Percentiles rank a stretch among this genome's conserved stretches.
These are phyloP conservation scores for Melitaea athalia DNA, from an alignment of 2,888 invertebrate genomes.

Conservation along the genomic window DNA sequence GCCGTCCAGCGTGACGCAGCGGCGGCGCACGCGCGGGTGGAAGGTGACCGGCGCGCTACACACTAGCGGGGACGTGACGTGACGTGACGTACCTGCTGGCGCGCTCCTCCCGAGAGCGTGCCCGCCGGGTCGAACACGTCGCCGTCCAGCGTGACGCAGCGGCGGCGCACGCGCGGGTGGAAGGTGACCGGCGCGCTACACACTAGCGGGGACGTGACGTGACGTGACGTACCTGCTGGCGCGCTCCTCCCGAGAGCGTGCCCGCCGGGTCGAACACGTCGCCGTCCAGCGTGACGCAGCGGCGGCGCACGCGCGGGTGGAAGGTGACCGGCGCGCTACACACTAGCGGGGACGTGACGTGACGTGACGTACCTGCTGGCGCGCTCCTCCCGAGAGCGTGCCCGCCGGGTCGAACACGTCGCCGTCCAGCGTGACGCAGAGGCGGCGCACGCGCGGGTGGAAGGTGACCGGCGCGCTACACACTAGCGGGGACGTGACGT, in stretches of 20 bases:
- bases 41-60: background rate
- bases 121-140: conserved; percentile 84
- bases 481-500: background rate
- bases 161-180: conserved; percentile 43
- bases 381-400: background rate
- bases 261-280: background rate
- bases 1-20: background rate
- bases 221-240: background rate
- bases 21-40: background rate
- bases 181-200: conserved; percentile 56
- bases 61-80: conserved; percentile 87
- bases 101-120: conserved; percentile 88
- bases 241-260: background rate
- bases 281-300: conserved; percentile 1
- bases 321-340: conserved; percentile 83
- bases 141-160: conserved; percentile 94
- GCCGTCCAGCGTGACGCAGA: background rate
- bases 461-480: conserved; percentile 91
- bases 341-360: too few relatives aligned
- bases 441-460: conserved; percentile 75
- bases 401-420: background rate
- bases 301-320: conserved; percentile 69
- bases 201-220: conserved; percentile 39
- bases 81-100: conserved; percentile 86
- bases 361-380: conserved; percentile 68